Conservation (phyloP, 2,888 invertebrate genomes). For the Lissonota sp. region DNA sequence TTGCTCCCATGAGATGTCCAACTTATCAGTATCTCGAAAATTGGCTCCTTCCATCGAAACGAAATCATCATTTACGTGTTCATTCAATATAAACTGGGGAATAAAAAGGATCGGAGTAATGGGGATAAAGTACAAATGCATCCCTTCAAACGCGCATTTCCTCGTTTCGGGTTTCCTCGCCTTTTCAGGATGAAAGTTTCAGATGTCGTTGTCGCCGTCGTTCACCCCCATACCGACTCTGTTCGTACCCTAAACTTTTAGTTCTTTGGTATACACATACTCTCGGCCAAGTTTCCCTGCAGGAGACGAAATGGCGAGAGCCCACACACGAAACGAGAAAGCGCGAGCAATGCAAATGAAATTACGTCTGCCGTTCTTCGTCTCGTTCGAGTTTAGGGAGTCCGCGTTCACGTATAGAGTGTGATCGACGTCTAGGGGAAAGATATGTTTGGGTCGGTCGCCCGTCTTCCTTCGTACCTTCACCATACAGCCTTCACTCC, state of each 20-base stretch:
- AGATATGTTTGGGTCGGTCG: conserved; percentile 13
- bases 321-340: conserved; percentile 10
- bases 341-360: conserved; percentile 72
- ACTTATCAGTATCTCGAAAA: too few relatives aligned
- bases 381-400: conserved; percentile 3
- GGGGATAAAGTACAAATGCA: not conserved
- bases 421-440: conserved; percentile 40
- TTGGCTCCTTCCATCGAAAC: too few relatives aligned
- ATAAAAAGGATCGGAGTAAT: too few relatives aligned
- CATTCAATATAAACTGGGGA: too few relatives aligned
- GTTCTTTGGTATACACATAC: too few relatives aligned
- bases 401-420: conserved; percentile 10
- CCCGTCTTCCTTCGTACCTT: conserved; percentile 15
- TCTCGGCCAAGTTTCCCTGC: conserved; percentile 9
- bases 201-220: conserved; percentile 1
- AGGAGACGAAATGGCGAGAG: conserved; percentile 3
- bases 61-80: too few relatives aligned
- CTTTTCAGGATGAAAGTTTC: conserved; percentile 2
- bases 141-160: conserved; percentile 2
- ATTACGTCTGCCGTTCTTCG: conserved; percentile 71
- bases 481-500: conserved; percentile 14
- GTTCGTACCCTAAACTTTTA: conserved; percentile 33
- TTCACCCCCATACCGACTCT: conserved; percentile 15
- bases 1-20: too few relatives aligned
- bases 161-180: conserved; percentile 12